Evolutionary conservation across 2,888 invertebrate species (phyloP).

Genomic region (Drosophila ezoana): DNA sequence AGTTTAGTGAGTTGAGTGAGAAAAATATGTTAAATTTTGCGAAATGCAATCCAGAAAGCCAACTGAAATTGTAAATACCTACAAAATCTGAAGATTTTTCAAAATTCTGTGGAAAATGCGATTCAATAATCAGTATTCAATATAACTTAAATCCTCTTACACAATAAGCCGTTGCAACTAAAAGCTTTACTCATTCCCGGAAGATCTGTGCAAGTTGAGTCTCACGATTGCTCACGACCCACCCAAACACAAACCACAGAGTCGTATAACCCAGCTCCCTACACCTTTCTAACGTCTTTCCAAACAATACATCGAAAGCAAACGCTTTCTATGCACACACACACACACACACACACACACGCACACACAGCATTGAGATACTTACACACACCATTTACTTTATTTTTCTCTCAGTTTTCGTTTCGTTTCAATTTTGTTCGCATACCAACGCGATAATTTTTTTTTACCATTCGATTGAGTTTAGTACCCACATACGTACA

Average conservation of each 20-base stretch:
- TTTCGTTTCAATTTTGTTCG: conserved; percentile 58
- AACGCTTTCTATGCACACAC: conserved; percentile 64
- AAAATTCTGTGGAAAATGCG: too few species aligned
- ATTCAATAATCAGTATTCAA: not conserved
- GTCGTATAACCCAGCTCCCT: conserved; percentile 44
- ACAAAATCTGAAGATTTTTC: too few species aligned
- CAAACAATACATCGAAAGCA: conserved; percentile 24
- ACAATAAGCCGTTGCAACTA: not conserved
- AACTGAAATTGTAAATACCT: too few species aligned
- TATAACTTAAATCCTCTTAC: not conserved
- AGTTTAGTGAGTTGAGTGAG: too few species aligned
- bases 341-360: conserved; percentile 28
- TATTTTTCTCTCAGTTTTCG: conserved; percentile 52
- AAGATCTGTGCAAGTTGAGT: conserved; percentile 17
- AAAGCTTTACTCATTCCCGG: conserved; percentile 18
- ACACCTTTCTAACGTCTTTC: conserved; percentile 49
- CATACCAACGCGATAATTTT: conserved; percentile 67
- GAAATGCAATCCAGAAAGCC: not conserved
- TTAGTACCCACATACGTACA: conserved; percentile 32
- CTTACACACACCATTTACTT: conserved; percentile 56
- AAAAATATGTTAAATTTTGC: too few species aligned
- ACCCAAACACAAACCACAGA: conserved; percentile 51
- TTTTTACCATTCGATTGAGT: conserved; percentile 51
- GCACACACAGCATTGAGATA: conserved; percentile 21
- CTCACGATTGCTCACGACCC: conserved; percentile 48